Base-by-base conservation (phyloP, 2,113 vertebrate species). In the Menura novaehollandiae region DNA sequence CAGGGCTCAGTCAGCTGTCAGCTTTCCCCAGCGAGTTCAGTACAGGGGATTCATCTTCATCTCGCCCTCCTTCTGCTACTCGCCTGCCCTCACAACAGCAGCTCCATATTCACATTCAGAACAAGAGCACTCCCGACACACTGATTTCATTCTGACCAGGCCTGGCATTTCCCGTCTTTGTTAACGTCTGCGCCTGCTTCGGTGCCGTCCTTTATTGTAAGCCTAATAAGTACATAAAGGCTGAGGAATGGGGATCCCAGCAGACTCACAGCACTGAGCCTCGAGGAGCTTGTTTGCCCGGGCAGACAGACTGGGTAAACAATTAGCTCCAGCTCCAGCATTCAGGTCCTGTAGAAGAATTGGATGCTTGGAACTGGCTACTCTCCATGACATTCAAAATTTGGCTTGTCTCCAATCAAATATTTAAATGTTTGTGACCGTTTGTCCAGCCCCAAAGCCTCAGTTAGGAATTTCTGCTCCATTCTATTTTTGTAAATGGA, bases 381-480 rank as follows among this genome's bases (percentile, higher is more conserved):
- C 80, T 93, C 87, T 94, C 90, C 64, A 18, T 68, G 80, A 94
- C 96, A 95, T 95, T 95, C 59, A 83, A 88, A 92, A 92, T 93
- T 41, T 96, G 89, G 95, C 85, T 80, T 96, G 89, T 71, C 60
- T 93, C 94, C 95, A 96, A 64, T 80, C 89, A 87, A 92, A 63
- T 88, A 88, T 89, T 91, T 92, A 43, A 95, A 76, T 64, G 60
- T 96, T 93, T 63, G 41, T 3, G 11, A 47, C 85, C 9, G 13
- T 91, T 82, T 58, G 51, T 62, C 88, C 22, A 35, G 91, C 58
- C 35, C 24, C 53, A 51, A 39, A 68, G 63, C 82, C 88, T 93
- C 22, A 10, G 46, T 82, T 27, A 73, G 81, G 90, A 88, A 96
- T 95, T 95, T 78, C 83, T 84, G 69, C 55, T 73, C 41, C 58